Conservation (phyloP, 2,797 vertebrate species). For the Cephalopachus bancanus region DNA sequence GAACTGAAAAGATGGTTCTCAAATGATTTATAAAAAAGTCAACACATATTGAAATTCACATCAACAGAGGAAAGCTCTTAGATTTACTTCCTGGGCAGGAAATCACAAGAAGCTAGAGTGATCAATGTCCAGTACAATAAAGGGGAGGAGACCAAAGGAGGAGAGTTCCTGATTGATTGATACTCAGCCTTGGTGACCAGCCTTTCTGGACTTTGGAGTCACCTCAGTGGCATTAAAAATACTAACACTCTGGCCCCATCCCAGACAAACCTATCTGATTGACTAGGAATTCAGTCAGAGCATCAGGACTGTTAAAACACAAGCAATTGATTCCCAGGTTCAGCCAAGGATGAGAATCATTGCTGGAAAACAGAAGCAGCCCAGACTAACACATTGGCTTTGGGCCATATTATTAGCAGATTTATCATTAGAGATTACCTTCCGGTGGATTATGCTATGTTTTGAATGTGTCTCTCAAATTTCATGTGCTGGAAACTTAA, state of each 20-base stretch:
- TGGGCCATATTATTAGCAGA: background rate
- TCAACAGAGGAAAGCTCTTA: background rate
- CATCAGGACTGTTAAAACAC: background rate
- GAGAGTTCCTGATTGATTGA: accelerated
- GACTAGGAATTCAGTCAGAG: background rate
- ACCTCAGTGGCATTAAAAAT: background rate
- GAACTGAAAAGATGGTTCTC: background rate
- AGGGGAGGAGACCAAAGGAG: background rate
- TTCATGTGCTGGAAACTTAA: background rate
- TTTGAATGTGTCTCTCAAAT: background rate
- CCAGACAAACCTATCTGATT: background rate
- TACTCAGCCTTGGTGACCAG: too few species aligned
- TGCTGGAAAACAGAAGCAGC: background rate
- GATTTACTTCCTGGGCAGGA: background rate
- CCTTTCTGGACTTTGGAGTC: background rate
- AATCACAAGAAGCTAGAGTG: background rate
- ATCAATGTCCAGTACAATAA: accelerated
- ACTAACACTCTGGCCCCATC: accelerated
- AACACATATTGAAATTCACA: background rate
- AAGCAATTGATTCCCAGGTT: background rate
- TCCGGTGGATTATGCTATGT: background rate
- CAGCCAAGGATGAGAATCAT: background rate
- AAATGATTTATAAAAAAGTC: background rate
- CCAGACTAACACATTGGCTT: background rate
- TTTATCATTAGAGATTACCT: background rate